Percentiles rank a stretch among this genome's conserved stretches.
Conservation (phyloP, 1,140 invertebrate species). For the Oncopeltus fasciatus region DNA sequence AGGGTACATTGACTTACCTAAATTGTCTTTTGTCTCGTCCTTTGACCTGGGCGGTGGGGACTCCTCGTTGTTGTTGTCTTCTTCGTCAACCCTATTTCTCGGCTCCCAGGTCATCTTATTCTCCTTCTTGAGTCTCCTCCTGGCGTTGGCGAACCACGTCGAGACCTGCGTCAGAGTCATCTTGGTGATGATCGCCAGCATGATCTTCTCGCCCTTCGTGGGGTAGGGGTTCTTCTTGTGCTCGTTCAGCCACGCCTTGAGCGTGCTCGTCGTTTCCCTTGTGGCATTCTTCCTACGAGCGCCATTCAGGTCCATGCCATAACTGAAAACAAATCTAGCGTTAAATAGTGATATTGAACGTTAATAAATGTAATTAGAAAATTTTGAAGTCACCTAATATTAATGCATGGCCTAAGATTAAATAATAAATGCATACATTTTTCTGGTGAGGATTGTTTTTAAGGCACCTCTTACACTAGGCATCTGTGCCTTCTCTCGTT, state of each 20-base stretch:
- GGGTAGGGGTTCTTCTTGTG: conserved; percentile 99
- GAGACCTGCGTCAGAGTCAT: conserved; percentile 98
- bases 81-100: conserved; percentile 73
- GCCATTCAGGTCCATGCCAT: conserved; percentile 79
- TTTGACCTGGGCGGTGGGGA: conserved; percentile 63
- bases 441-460: no score
- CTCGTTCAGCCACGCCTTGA: conserved; percentile 96
- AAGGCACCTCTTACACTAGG: no score
- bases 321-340: no score
- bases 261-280: conserved; percentile 86
- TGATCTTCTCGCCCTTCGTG: conserved; percentile 97
- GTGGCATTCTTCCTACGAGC: conserved; percentile 92
- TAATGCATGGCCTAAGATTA: no score
- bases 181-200: conserved; percentile 95
- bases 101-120: conserved; percentile 99
- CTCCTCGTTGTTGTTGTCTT: conserved; percentile 73
- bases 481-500: no score
- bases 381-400: no score
- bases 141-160: conserved; percentile 97
- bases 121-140: conserved; percentile 91
- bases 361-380: no score
- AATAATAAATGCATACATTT: no score
- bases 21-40: conserved; percentile 63
- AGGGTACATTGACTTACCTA: conserved; percentile 53
- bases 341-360: no score